phyloP scores from a whole-genome alignment of 2,888 invertebrate genomes.

The Hipparchia sbordonii region DNA sequence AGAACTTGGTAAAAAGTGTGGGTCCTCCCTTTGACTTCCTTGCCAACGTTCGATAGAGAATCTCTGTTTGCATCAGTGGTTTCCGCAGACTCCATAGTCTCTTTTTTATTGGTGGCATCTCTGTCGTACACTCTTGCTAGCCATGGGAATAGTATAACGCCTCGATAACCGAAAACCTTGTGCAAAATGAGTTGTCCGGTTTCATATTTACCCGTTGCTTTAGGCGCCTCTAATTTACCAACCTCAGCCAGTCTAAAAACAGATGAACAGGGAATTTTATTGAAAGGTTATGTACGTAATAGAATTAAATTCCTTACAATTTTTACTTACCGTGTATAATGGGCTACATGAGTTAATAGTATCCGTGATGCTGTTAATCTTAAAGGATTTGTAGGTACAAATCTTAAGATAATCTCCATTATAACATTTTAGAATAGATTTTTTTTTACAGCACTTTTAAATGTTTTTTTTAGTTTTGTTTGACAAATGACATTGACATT shows the following conservation, averaged over 20 bases:
- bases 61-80: constrained; percentile 61
- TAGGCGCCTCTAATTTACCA: constrained; percentile 94
- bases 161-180: constrained; percentile 98
- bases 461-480: constrained; percentile 36
- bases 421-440: constrained; percentile 71
- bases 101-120: constrained; percentile 89
- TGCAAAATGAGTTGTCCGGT: constrained; percentile 98
- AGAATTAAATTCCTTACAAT: constrained; percentile 32
- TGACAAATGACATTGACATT: constrained; percentile 8
- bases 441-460: constrained; percentile 53
- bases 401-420: constrained; percentile 80
- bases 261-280: constrained; percentile 17
- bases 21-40: constrained; percentile 94
- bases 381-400: constrained; percentile 66
- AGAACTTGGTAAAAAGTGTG: constrained; percentile 99
- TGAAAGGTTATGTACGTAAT: constrained; percentile 68
- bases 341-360: constrained; percentile 70
- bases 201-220: constrained; percentile 94
- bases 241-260: constrained; percentile 93
- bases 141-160: constrained; percentile 98
- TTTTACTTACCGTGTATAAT: constrained; percentile 69
- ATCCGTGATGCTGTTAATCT: constrained; percentile 68
- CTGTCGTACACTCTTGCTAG: constrained; percentile 97
- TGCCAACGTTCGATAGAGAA: constrained; percentile 84
- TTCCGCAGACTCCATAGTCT: constrained; percentile 65